phyloP scores from a whole-genome alignment of 2,888 invertebrate genomes.

The Pollenia griseotomentosa region DNA sequence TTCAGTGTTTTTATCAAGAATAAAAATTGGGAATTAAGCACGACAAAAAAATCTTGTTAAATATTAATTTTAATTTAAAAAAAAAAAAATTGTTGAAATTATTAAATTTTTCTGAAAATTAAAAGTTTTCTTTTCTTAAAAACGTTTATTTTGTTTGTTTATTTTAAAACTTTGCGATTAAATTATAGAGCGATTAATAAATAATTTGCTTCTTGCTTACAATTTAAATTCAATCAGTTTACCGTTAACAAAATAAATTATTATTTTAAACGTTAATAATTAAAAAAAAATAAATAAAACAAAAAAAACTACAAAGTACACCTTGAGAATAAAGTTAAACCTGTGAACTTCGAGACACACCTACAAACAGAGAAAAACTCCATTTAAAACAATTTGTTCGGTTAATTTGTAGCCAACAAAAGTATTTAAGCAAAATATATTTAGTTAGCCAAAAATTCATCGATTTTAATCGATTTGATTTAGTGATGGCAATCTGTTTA shows the following conservation, averaged over 20 bases:
- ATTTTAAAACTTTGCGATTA: too few relatives aligned
- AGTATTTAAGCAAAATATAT: constrained; percentile 3
- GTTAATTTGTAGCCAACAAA: constrained; percentile 42
- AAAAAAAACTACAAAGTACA: constrained; percentile 41
- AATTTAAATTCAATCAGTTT: background rate
- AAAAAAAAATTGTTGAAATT: too few relatives aligned
- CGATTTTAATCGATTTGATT: constrained; percentile 56
- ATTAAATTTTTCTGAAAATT: too few relatives aligned
- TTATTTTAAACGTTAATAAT: background rate
- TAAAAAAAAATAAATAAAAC: constrained; percentile 17
- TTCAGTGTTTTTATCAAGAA: too few relatives aligned
- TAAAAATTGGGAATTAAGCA: too few relatives aligned
- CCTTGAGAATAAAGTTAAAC: constrained; percentile 68
- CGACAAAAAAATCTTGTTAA: too few relatives aligned
- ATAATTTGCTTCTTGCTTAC: too few relatives aligned
- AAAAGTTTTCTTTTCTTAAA: too few relatives aligned
- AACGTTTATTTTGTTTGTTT: too few relatives aligned
- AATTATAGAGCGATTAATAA: too few relatives aligned
- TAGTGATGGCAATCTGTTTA: constrained; percentile 66
- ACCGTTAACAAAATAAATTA: constrained; percentile 17
- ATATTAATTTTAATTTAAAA: too few relatives aligned
- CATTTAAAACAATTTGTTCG: constrained; percentile 65
- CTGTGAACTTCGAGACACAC: constrained; percentile 68
- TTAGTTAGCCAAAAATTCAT: background rate
- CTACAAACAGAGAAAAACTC: constrained; percentile 29